Evolutionary conservation across 1,140 invertebrate genomes (phyloP), one percentile per base, ranked within the genome.

Genomic region (Cataglyphis hispanica): DNA sequence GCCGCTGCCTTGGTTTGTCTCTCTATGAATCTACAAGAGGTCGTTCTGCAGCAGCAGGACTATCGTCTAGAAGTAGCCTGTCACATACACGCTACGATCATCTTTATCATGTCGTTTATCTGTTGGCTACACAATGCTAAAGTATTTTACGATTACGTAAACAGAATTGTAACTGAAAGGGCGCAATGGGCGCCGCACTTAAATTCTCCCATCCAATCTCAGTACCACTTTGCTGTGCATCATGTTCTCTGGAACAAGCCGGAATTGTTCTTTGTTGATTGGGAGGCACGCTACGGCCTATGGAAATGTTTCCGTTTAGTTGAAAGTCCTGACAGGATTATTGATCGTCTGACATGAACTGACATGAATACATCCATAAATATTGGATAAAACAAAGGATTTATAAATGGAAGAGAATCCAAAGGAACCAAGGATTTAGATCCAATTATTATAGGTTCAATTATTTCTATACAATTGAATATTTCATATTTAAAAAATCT

Each of bases 181-280:
- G 96, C 96, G 0, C 95, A 95, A 74, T 96, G 95, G 90, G 96
- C 96, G 0, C 96, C 96, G 0, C 96, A 96, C 89, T 89, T 96
- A 11, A 97, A 96, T 93, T 96, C 96, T 0, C 96, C 96, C 0
- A 80, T 97, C 16, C 93, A 95, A 85, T 89, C 93, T 1, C 88
- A 89, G 34, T 97, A 97, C 84, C 94, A 94, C 34, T 95, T 96
- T 53, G 95, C 95, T 0, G 91, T 94, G 7, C 95, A 96, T 88
- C 95, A 96, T 70, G 93, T 96, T 11, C 92, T 95, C 1, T 96
- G 96, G 96, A 95, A 96, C 86, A 96, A 97, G 60, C 94, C 96
- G 0, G 96, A 96, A 8, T 86, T 96, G 1, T 96, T 96, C 89
- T 96, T 96, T 40, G 94, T 96, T 34, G 96, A 97, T 87, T 96